phyloP scores from a whole-genome alignment of 2,888 invertebrate species.

The Neoascia interrupta region DNA sequence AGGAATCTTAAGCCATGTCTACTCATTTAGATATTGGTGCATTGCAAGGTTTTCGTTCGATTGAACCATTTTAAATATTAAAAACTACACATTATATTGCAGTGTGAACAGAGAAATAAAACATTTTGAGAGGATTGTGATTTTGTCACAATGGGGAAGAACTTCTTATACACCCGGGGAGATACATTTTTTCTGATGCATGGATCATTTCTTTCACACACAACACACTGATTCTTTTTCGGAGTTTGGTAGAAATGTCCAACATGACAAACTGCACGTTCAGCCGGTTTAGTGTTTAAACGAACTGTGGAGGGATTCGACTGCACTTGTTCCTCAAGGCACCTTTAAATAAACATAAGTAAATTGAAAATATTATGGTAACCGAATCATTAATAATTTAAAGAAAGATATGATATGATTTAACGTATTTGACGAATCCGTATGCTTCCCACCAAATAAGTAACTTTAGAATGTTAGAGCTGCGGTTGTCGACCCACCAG shows the following conservation, averaged over 20 bases:
- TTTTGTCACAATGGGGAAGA: slow-evolving; percentile 88
- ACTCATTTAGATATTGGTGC: slow-evolving; percentile 82
- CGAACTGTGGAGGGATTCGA: slow-evolving; percentile 84
- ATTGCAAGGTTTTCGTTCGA: slow-evolving; percentile 82
- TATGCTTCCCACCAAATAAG: too few relatives aligned
- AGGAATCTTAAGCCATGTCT: slow-evolving; percentile 75
- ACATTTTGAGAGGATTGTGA: slow-evolving; percentile 91
- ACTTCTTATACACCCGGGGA: slow-evolving; percentile 89
- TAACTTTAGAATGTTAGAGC: background rate
- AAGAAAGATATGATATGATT: too few relatives aligned
- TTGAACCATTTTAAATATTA: slow-evolving; percentile 82
- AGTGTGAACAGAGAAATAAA: slow-evolving; percentile 85
- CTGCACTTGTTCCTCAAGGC: slow-evolving; percentile 79
- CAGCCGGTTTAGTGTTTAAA: slow-evolving; percentile 88
- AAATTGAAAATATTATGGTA: too few relatives aligned
- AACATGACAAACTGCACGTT: slow-evolving; percentile 85
- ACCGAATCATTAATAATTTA: too few relatives aligned
- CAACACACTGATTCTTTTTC: slow-evolving; percentile 89
- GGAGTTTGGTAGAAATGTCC: slow-evolving; percentile 87
- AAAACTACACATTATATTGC: slow-evolving; percentile 86
- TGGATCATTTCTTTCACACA: slow-evolving; percentile 85
- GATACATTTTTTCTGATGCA: slow-evolving; percentile 90
- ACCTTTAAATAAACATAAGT: slow-evolving; percentile 80
- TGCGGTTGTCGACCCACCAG: too few relatives aligned
- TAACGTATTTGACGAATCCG: too few relatives aligned